These are phyloP conservation scores for Bilobella aurantiaca DNA, from an alignment of 1,140 invertebrate genomes.

Conservation along the genomic window DNA sequence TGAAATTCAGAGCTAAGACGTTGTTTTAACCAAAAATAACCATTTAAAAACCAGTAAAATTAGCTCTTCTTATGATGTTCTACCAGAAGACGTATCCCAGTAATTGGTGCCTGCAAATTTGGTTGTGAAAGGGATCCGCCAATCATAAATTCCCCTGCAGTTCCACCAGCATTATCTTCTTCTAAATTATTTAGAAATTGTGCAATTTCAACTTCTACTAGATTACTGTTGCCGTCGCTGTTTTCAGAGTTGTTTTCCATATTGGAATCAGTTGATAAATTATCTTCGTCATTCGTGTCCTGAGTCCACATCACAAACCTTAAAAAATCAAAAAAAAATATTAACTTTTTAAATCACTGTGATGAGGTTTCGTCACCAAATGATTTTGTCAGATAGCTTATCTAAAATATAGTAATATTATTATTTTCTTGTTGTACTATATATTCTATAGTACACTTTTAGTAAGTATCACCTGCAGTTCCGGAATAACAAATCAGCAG, in stretches of 20 bases:
- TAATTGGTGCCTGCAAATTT: background rate
- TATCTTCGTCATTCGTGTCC: too few species aligned
- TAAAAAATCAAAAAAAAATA: too few species aligned
- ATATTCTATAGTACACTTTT: too few species aligned
- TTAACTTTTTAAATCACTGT: too few species aligned
- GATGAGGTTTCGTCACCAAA: too few species aligned
- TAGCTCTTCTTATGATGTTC: background rate
- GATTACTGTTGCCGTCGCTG: background rate
- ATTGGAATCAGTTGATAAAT: too few species aligned
- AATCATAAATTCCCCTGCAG: background rate
- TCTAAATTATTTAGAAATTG: background rate
- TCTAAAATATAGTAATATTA: too few species aligned
- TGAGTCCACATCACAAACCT: too few species aligned
- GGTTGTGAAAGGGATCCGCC: background rate
- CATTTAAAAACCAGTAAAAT: background rate
- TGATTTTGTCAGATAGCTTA: too few species aligned
- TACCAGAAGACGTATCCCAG: background rate
- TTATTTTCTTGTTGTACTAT: too few species aligned
- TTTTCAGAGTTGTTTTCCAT: background rate
- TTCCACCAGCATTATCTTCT: background rate
- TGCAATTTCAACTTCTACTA: background rate
- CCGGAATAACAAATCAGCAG: too few species aligned
- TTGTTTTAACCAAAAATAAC: background rate
- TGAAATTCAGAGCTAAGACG: background rate
- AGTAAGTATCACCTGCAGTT: too few species aligned